Evolutionary conservation across 2,113 vertebrate genomes (phyloP).

Genomic region (Trematomus loennbergii): DNA sequence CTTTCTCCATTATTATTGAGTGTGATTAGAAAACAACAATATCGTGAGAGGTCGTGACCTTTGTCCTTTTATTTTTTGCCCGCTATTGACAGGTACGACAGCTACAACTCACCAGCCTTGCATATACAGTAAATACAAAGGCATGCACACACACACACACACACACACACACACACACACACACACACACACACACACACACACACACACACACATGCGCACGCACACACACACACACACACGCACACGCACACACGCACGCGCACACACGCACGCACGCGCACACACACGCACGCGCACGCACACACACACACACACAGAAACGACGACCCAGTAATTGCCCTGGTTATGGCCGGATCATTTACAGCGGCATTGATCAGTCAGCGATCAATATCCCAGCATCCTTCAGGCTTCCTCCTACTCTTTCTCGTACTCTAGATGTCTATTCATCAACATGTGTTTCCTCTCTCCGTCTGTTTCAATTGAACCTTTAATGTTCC

Average conservation of each 20-base stretch:
- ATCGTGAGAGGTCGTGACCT: constrained; percentile 31
- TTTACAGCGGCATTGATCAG: constrained; percentile 58
- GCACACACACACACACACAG: constrained; percentile 1
- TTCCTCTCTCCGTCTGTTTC: constrained; percentile 27
- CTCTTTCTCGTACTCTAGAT: background rate
- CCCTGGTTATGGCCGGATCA: constrained; percentile 41
- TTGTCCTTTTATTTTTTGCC: background rate
- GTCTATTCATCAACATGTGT: constrained; percentile 36
- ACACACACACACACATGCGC: background rate
- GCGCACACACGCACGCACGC: constrained; percentile 3
- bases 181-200: background rate
- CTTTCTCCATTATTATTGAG: constrained; percentile 8
- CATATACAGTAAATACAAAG: background rate
- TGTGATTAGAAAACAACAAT: constrained; percentile 31
- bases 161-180: constrained; percentile 13
- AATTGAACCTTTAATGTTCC: background rate
- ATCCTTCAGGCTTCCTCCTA: constrained; percentile 21
- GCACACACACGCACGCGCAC: too few species aligned
- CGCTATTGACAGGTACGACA: constrained; percentile 6
- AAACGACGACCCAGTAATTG: constrained; percentile 45
- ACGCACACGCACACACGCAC: background rate
- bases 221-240: background rate
- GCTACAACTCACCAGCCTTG: background rate
- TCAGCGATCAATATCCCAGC: constrained; percentile 41
- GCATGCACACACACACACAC: constrained; percentile 6